Evolutionary conservation across 2,113 vertebrate species (phyloP), one percentile per base, ranked within the genome.

Genomic region (Chionodraco myersi): DNA sequence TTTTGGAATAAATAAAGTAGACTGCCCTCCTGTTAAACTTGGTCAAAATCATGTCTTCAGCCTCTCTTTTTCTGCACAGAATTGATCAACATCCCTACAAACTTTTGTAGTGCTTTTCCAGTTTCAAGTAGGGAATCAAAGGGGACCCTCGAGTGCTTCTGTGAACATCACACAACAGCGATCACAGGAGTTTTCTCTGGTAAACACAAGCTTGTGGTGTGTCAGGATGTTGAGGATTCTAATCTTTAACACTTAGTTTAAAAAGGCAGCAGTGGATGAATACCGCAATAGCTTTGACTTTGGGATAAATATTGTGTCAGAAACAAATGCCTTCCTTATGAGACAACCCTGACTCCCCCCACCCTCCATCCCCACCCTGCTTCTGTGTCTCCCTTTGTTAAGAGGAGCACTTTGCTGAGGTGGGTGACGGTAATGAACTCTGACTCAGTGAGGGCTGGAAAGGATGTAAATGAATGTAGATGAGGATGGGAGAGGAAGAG

Each of bases 381-480:
- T 26, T 67, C 83, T 15, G 69, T 14, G 58, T 72, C 72, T 67
- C 60, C 60, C 59, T 61, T 53, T 64, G 75, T 59, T 44, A 60
- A 61, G 56, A 72, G 51, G 47, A 81, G 80, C 72, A 66, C 79
- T 79, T 73, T 66, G 54, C 72, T 0, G 66, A 48, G 79, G 34
- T 41, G 48, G 64, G 51, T 79, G 84, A 88, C 83, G 73, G 52
- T 88, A 90, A 88, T 79, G 81, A 86, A 91, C 85, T 85, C 77
- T 77, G 83, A 87, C 84, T 90, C 76, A 10, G 45, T 53, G 69
- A 68, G 75, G 36, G 63, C 80, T 59, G 59, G 65, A 75, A 53
- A 75, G 65, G 79, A 85, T 63, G 81, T 74, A 76, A 85, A 88
- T 83, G 70, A 76, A 88, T 78, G 84, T 68, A 61, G 80, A 89